Percentiles rank a stretch among this genome's conserved stretches.
phyloP scores from a whole-genome alignment of 2,113 vertebrate species.

The Mus spicilegus region DNA sequence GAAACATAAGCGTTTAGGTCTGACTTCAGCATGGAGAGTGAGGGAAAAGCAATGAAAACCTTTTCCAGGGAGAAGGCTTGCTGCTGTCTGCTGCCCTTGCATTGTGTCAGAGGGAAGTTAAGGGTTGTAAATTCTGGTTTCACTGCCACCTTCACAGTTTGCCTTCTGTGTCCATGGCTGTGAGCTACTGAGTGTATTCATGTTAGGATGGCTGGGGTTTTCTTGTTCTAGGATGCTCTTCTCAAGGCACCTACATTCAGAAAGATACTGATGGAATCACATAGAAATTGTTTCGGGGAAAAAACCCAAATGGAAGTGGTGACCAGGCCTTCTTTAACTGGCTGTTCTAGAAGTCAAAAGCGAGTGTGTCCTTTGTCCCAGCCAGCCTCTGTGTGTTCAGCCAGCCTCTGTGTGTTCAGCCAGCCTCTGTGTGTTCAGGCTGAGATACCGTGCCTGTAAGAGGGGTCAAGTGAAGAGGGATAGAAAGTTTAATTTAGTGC shows the following conservation, averaged over 20 bases:
- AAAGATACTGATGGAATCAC: conserved; percentile 54
- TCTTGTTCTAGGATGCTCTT: neutral
- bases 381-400: neutral
- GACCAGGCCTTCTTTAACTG: conserved; percentile 76
- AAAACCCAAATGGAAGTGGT: conserved; percentile 65
- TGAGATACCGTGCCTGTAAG: conserved; percentile 78
- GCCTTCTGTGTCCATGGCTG: neutral
- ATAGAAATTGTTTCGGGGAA: conserved; percentile 37
- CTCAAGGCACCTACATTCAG: neutral
- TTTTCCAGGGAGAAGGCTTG: neutral
- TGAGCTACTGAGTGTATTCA: neutral
- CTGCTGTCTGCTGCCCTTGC: neutral
- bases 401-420: too few relatives aligned
- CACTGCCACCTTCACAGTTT: neutral
- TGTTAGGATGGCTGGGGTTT: neutral
- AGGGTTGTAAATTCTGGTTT: neutral
- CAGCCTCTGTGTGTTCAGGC: conserved; percentile 43
- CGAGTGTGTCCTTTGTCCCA: conserved; percentile 74
- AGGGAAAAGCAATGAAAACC: neutral
- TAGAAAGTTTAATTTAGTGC: conserved; percentile 62
- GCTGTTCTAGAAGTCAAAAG: conserved; percentile 79
- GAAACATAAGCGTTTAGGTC: neutral
- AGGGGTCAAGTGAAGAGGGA: conserved; percentile 70
- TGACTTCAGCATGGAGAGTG: neutral
- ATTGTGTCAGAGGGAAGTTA: neutral